Base-by-base conservation (phyloP, 2,888 invertebrate genomes). In the Pristionchus entomophagus region DNA sequence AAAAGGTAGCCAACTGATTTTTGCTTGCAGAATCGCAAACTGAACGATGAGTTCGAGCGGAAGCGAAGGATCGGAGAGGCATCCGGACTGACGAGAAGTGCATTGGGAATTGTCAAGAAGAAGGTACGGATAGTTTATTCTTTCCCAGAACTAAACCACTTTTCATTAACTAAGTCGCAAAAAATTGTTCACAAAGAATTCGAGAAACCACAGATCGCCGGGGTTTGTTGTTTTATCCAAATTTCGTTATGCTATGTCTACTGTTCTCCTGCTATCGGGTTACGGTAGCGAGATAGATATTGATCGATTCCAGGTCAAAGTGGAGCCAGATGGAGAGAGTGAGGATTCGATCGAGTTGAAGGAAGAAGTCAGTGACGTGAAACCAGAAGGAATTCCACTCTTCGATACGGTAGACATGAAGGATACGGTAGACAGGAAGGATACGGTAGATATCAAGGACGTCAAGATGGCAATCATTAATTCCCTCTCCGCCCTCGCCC, bases 71-170 rank as follows among this genome's bases (percentile, higher is more conserved):
- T 84, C 17, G 83, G 83, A 29, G 83, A 84, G 65, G 65, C 49
- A 41, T 84, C 83, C 14, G 83, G 83, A 65, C 65, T 84, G 65
- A 84, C 53, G 22, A 45, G 65, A 29, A 45, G 32, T 45, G 45
- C 83, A 62, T 49, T 84, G n/a, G 83, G 83, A 62, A 84, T 84
- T n/a, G 65, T 84, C 5, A 84, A 84, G 83, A 84, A 84, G 83
- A 84, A 84, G 65, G 83, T 84, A 49, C 35, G 56, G 8, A 10
- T 59, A 65, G 6, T 26, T n/a, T n/a, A n/a, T n/a, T n/a, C n/a
- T n/a, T n/a, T n/a, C n/a, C n/a, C n/a, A n/a, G n/a, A n/a, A n/a
- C n/a, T n/a, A n/a, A n/a, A n/a, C n/a, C n/a, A n/a, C n/a, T n/a
- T n/a, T n/a, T n/a, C n/a, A n/a, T n/a, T n/a, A n/a, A n/a, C n/a